These are phyloP conservation scores for Heterotis niloticus DNA, from an alignment of 2,113 vertebrate genomes.

Conservation along the genomic window DNA sequence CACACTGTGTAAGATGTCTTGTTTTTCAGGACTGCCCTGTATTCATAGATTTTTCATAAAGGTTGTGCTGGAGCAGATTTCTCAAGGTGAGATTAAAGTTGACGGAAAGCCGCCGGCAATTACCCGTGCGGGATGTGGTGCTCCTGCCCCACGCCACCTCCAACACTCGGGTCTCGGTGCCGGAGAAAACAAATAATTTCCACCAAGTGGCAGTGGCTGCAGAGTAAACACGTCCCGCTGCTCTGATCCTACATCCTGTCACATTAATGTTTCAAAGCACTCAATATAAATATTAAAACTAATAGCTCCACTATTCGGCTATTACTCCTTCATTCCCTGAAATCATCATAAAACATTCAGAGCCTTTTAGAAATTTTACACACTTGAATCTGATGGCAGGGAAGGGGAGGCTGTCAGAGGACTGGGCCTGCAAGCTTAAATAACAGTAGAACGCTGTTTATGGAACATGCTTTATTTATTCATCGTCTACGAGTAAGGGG, in stretches of 20 bases:
- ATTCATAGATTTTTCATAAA: constrained; percentile 44
- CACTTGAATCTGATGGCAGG: constrained; percentile 95
- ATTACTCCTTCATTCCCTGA: constrained; percentile 97
- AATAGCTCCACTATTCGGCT: constrained; percentile 98
- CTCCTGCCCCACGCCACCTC: not conserved
- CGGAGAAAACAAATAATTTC: constrained; percentile 84
- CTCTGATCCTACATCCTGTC: constrained; percentile 99
- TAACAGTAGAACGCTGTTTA: constrained; percentile 98
- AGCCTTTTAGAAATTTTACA: constrained; percentile 99
- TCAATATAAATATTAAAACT: constrained; percentile 99
- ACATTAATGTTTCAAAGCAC: constrained; percentile 99
- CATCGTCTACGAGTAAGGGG: constrained; percentile 85
- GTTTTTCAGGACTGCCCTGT: not conserved
- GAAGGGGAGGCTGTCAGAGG: constrained; percentile 83
- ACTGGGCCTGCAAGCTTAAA: constrained; percentile 81
- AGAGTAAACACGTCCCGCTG: constrained; percentile 88
- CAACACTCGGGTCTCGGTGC: constrained; percentile 59
- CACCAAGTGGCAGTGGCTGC: constrained; percentile 75
- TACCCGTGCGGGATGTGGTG: not conserved
- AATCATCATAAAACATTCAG: constrained; percentile 99
- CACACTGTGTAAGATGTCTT: not conserved
- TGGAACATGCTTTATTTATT: constrained; percentile 99
- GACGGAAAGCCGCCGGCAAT: constrained; percentile 28
- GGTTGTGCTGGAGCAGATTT: constrained; percentile 23
- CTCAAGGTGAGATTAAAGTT: constrained; percentile 51